Base-by-base conservation (phyloP, 2,113 vertebrate species). In the Hypomesus transpacificus region DNA sequence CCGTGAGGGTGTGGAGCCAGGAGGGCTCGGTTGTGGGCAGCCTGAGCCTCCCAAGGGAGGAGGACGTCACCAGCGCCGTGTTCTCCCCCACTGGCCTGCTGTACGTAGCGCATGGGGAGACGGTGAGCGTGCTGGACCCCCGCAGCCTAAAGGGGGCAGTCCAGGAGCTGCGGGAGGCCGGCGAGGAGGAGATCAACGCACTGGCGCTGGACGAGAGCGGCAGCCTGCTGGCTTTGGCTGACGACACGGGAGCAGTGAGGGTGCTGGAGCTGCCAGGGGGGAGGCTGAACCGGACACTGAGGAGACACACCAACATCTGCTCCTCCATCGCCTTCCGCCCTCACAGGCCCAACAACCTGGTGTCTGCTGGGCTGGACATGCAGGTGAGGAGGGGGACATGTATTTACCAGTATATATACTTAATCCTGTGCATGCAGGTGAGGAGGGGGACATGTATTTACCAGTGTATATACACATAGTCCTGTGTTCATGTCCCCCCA, bases 361-460 rank as follows among this genome's bases (percentile, higher is more conserved):
- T 98, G 64, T 98, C 97, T 52, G 95, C 94, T 60, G 97, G 97
- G 50, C 90, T 99, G 65, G 97, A 99, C 91, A 98, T 98, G 96
- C 96, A 99, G 96, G 97, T 98, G 51, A 86, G 70, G 9, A 3
- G 53, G 16, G 16, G 16, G 63, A 21, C 31, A 56, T 18, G 11
- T 3, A 56, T 56, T 17, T 54, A 54, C 53, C 14, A 14, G 18
- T n/a, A 14, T n/a, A 54, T 11, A 54, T 54, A 17, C 53, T 18
- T 54, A 26, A 18, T 4, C 31, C 62, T 50, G 24, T 62, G 18
- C 91, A 98, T 98, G 96, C 96, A 99, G 96, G 97, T 98, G 51
- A 86, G 70, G 9, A 3, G 53, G 16, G 24, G 16, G 63, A 21
- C 31, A 56, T 18, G 11, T 3, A 56, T 56, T 28, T 14, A 61